Percentiles rank a stretch among this genome's conserved stretches.
Conservation (phyloP, 2,113 vertebrate species). For the Coracopsis vasa region DNA sequence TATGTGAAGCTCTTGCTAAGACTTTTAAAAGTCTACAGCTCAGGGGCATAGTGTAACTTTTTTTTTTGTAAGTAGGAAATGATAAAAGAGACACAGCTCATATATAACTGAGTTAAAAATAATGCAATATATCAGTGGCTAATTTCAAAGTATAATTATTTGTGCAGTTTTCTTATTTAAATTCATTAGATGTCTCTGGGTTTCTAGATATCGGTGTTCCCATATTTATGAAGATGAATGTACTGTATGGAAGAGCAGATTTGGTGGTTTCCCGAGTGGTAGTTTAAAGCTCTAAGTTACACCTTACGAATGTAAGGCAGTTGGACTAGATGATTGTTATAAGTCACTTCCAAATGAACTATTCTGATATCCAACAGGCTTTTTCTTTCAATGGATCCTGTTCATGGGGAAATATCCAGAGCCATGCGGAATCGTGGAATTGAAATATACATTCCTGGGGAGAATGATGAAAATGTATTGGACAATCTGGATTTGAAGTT, state of each 20-base stretch:
- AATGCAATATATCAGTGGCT: background rate
- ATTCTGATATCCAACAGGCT: slow-evolving; percentile 73
- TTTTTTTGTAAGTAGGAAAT: background rate
- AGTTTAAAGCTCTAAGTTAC: background rate
- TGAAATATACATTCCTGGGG: slow-evolving; percentile 90
- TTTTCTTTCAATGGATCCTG: slow-evolving; percentile 96
- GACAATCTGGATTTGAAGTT: slow-evolving; percentile 87
- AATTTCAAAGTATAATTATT: background rate
- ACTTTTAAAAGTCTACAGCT: background rate
- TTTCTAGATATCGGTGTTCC: background rate
- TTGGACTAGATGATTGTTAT: background rate
- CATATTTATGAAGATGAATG: background rate
- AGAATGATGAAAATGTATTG: slow-evolving; percentile 75
- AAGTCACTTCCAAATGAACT: background rate
- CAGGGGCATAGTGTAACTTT: background rate
- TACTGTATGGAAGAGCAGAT: background rate
- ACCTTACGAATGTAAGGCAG: background rate
- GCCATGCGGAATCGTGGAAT: slow-evolving; percentile 97
- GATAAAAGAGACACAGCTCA: background rate
- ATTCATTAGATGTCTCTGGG: background rate
- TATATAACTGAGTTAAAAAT: background rate
- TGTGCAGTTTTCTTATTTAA: background rate
- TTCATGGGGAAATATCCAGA: slow-evolving; percentile 93
- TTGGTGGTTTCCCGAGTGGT: background rate
- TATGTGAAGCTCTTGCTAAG: background rate